Conservation (phyloP, 2,797 vertebrate genomes). For the Tapera naevia region DNA sequence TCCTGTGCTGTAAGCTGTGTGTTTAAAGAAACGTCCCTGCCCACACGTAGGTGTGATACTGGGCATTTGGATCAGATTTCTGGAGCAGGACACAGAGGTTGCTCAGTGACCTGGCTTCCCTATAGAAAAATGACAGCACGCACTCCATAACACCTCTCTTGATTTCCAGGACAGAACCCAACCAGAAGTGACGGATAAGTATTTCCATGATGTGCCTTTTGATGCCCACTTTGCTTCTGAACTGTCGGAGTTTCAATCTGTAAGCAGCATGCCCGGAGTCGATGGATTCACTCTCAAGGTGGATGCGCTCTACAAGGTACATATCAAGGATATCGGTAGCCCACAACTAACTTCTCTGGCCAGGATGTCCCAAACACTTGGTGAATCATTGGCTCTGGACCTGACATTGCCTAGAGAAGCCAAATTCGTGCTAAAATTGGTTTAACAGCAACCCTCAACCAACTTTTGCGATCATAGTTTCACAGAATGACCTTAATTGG, state of each 20-base stretch:
- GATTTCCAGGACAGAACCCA: conserved; percentile 89
- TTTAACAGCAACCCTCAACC: background rate
- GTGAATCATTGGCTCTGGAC: background rate
- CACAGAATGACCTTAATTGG: too few species aligned
- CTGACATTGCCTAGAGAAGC: background rate
- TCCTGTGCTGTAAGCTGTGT: background rate
- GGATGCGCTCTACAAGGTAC: conserved; percentile 94
- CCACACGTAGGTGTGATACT: rapidly evolving
- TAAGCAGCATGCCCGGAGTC: conserved; percentile 89
- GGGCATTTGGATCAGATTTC: rapidly evolving
- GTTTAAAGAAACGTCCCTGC: rapidly evolving
- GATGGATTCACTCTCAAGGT: conserved; percentile 97
- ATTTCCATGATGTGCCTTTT: conserved; percentile 96
- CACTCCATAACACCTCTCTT: background rate
- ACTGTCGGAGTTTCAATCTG: conserved; percentile 81
- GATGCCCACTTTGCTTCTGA: conserved; percentile 93
- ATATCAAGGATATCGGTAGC: background rate
- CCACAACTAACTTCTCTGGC: background rate
- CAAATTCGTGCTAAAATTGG: too few species aligned
- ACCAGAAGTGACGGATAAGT: conserved; percentile 88
- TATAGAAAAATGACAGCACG: background rate
- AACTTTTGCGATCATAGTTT: too few species aligned
- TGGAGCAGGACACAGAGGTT: background rate
- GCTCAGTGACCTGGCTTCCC: background rate
- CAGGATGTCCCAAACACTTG: background rate